Evolutionary conservation across 2,888 invertebrate genomes (phyloP), one percentile per base, ranked within the genome.

Genomic region (Leptogaster cylindrica): DNA sequence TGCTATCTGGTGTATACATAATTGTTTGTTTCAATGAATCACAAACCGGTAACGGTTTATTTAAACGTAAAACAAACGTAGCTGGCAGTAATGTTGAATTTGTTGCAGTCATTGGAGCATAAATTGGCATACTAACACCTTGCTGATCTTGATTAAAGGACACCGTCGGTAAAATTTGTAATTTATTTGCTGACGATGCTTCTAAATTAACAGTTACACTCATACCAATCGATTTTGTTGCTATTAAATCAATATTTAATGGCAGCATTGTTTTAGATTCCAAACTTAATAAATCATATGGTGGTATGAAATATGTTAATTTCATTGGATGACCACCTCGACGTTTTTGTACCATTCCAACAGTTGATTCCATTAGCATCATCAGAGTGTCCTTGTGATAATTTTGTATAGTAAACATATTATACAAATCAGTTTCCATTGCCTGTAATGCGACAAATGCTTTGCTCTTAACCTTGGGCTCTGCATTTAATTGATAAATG

Each of bases 391-490:
- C 86, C 78, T 90, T 87, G 77, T 91, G 87, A 74, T 88, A 88
- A 65, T 87, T 87, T 76, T 92, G 90, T 28, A 91, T 79, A 74
- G 93, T 91, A 36, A 91, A 90, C 71, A 96, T 80, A 55, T 89
- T 89, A 72, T 87, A 89, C 67, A 97, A 84, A 82, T 97, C 97
- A 18, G 91, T 88, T 83, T 97, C 97, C 74, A 97, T 84, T 28
- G 95, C 93, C 77, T 94, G 93, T 61, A 97, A 83, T 10, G 96
- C 95, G 76, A 92, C 90, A 77, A 93, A 96, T 2, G 95, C 95
- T 83, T 96, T 95, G 72, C 90, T 91, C 82, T 95, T 97, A 6
- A 94, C 89, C 82, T 95, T 95, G 78, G 95, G 95, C 76, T 97
- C 97, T 7, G 95, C 94, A 82, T 93, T 94, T 8, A 97, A 83